phyloP scores from a whole-genome alignment of 1,140 invertebrate genomes.

The Drosophila arawakana region DNA sequence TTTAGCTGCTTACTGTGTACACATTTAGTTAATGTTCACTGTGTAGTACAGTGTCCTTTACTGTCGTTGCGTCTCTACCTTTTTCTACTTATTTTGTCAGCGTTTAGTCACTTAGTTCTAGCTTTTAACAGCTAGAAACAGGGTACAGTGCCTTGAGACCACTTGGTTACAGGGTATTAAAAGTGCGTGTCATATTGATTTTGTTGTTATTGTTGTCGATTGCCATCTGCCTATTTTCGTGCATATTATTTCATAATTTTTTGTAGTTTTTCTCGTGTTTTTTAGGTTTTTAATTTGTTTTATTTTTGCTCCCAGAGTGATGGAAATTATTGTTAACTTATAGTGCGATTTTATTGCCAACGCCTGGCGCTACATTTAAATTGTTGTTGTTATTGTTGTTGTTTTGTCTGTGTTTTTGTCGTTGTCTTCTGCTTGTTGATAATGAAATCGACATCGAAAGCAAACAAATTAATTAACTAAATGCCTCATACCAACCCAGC shows the following conservation, averaged over 20 bases:
- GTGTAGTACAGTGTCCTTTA: no score
- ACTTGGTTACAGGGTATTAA: background rate
- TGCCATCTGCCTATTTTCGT: constrained; percentile 69
- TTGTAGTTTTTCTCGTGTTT: constrained; percentile 35
- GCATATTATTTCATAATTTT: constrained; percentile 72
- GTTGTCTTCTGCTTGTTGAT: constrained; percentile 48
- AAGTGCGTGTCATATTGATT: constrained; percentile 24
- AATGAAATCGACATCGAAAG: constrained; percentile 64
- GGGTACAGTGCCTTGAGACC: no score
- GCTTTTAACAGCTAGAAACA: no score
- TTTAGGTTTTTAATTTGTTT: constrained; percentile 72
- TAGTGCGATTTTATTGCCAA: constrained; percentile 57
- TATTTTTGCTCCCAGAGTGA: constrained; percentile 75
- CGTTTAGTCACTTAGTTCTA: no score
- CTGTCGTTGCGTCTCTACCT: no score
- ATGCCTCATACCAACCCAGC: background rate
- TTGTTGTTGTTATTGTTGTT: constrained; percentile 18
- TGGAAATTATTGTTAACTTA: constrained; percentile 80
- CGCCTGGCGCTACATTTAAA: constrained; percentile 47
- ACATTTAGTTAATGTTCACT: no score
- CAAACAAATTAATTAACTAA: constrained; percentile 73
- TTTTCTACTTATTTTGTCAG: no score
- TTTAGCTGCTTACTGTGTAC: no score
- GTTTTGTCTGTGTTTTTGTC: constrained; percentile 12
- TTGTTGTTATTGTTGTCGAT: constrained; percentile 35